Base-by-base conservation (phyloP, 2,113 vertebrate genomes). In the Falcunculus frontatus region DNA sequence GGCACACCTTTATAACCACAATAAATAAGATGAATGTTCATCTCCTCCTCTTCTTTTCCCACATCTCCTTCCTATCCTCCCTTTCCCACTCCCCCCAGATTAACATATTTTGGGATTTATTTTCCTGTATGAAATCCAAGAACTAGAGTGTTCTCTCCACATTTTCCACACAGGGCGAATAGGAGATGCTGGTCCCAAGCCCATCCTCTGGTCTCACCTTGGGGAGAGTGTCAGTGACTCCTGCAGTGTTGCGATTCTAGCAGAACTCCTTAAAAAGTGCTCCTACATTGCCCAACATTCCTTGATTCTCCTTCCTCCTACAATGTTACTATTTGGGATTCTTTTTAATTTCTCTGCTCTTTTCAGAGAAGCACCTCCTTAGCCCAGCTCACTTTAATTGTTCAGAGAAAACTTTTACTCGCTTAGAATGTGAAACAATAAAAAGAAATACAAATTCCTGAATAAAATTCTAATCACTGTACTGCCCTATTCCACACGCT, bases 1-100 rank as follows among this genome's bases (percentile, higher is more conserved):
- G 67, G 41, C 77, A 84, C 87, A 82, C 74, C 89, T 91, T 59
- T 72, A 49, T 42, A 93, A 87, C 74, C 84, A 85, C 91, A 87
- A 72, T 41, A 56, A 88, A 26, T 73, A 76, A 46, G 39, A 70
- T 3, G 12, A 39, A 55, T 23, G 33, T 52, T 87, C 73, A 67
- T 56, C 68, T 89, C 81, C 81, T 77, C 73, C 84, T 85, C 82
- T 76, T 88, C 70, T 94, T 91, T 96, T 92, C 90, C 79, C 90
- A 86, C 64, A 80, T 89, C 55, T 93, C n/a, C 55, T 88, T 84
- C 27, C 13, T 17, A 25, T 70, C 16, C 68, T 84, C 35, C 50
- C n/a, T 88, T 63, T 74, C 73, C 33, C 55, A 69, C 6, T 35
- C 27, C n/a, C 21, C 16, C 3, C 11, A 56, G 41, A 65, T 52